Base-by-base conservation (phyloP, 1,140 invertebrate species). In the Nephila pilipes region DNA sequence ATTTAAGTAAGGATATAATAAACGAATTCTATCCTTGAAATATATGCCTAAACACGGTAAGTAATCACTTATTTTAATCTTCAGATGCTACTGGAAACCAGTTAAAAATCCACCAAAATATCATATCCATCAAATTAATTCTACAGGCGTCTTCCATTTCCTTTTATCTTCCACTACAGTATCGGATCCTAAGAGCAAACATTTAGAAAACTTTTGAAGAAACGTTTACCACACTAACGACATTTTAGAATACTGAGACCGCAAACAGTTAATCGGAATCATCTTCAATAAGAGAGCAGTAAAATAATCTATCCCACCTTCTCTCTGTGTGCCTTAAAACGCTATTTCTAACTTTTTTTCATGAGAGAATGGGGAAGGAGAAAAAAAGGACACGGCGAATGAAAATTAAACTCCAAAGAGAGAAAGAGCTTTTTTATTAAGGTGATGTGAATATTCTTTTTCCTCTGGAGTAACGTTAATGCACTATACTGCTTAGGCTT, bases 231-330 rank as follows among this genome's bases (percentile, higher is more conserved):
- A 29, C 12, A 32, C 36, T 54, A 46, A 54, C 36, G 80, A 46
- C 36, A 55, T 81, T 81, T 81, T 46, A 46, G 16, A 6, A n/a
- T 54, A 54, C 16, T 29, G n/a, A n/a, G 36, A 55, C 80, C 80
- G 36, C 46, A 55, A 54, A 22, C 36, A 63, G 85, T 87, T 90
- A 90, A 79, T 90, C 63, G 75, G 65, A 18, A 32, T 90, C 38
- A 79, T 90, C 87, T 69, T 90, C 87, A 90, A 90, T 90, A 90
- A 90, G 87, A 90, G 58, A 90, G 69, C 69, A 79, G n/a, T 90
- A 90, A 90, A 90, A 55, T 29, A 46, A 57, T n/a, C 25, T 22
- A 46, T 36, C 63, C 60, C 46, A 14, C 4, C 22, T 63, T 69
- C 57, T 60, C 29, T 79, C n/a, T n/a, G n/a, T n/a, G n/a, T n/a